These are phyloP conservation scores for Melipona bicolor DNA, from an alignment of 2,888 invertebrate genomes.

Conservation along the genomic window DNA sequence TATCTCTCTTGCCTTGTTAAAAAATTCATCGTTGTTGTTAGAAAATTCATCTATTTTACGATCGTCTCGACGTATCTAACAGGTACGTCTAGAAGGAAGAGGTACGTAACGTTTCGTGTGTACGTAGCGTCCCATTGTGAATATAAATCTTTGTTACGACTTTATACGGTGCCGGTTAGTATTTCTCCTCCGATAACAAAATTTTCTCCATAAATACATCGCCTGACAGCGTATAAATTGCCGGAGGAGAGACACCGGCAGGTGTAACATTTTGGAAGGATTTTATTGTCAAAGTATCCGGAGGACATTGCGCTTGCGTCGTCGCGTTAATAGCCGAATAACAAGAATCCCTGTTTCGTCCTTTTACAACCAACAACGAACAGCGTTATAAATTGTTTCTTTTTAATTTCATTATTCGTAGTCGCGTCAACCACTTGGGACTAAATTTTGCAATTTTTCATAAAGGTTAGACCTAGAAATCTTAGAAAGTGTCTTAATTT, in stretches of 20 bases:
- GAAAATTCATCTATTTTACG: not conserved
- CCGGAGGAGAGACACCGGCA: not conserved
- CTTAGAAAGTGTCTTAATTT: too few relatives aligned
- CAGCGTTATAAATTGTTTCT: too few relatives aligned
- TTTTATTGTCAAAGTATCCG: not conserved
- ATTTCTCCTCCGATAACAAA: slow-evolving; percentile 20
- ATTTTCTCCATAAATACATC: slow-evolving; percentile 29
- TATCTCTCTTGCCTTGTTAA: not conserved
- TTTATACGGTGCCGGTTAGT: slow-evolving; percentile 16
- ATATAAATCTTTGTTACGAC: slow-evolving; percentile 50
- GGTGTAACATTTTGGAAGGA: not conserved
- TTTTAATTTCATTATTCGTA: too few relatives aligned
- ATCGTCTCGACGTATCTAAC: not conserved
- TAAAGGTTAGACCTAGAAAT: too few relatives aligned
- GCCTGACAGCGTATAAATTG: slow-evolving; percentile 25
- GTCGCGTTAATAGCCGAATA: not conserved
- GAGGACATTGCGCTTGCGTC: not conserved
- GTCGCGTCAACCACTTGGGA: too few relatives aligned
- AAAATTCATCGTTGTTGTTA: not conserved
- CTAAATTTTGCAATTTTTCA: too few relatives aligned
- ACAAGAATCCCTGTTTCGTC: not conserved
- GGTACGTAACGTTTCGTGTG: not conserved
- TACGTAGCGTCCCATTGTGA: slow-evolving; percentile 19
- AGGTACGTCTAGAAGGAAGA: slow-evolving; percentile 1
- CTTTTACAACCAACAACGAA: too few relatives aligned